Percentiles rank a stretch among this genome's conserved stretches.
These are phyloP conservation scores for Orthonychiurus folsomi DNA, from an alignment of 2,888 invertebrate species.

Conservation along the genomic window DNA sequence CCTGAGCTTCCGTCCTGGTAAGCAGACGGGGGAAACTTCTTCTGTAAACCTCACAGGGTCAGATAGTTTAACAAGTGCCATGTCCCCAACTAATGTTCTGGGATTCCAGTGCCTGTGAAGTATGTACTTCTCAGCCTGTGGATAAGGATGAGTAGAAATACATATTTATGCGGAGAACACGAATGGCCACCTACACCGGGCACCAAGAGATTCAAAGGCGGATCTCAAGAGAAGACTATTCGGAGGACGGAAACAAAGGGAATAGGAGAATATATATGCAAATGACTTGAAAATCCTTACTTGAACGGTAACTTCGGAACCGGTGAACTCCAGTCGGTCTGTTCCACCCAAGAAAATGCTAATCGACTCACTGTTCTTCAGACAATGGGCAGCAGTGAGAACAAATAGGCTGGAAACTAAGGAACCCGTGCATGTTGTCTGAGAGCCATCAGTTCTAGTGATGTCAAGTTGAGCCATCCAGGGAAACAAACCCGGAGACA, in stretches of 20 bases:
- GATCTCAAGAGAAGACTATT: background rate
- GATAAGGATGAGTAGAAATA: background rate
- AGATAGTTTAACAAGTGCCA: conserved; percentile 36
- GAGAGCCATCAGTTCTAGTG: conserved; percentile 33
- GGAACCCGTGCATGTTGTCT: conserved; percentile 38
- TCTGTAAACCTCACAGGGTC: conserved; percentile 32
- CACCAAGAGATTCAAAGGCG: background rate
- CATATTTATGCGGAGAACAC: background rate
- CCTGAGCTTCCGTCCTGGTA: conserved; percentile 28
- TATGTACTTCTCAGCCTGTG: conserved; percentile 38
- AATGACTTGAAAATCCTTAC: conserved; percentile 14
- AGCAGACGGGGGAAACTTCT: conserved; percentile 37
- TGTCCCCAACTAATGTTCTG: conserved; percentile 31
- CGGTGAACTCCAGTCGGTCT: conserved; percentile 32
- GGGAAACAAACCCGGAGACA: conserved; percentile 29
- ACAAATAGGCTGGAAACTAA: conserved; percentile 30
- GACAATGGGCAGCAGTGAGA: conserved; percentile 37
- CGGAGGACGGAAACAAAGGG: background rate
- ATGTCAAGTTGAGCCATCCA: conserved; percentile 39
- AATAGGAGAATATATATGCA: background rate
- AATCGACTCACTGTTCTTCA: conserved; percentile 33
- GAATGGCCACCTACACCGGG: background rate
- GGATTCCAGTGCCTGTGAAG: conserved; percentile 37
- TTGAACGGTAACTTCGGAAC: conserved; percentile 33
- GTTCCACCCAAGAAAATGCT: conserved; percentile 39